Evolutionary conservation across 2,797 vertebrate genomes (phyloP).

Genomic region (Cyprinella venusta): DNA sequence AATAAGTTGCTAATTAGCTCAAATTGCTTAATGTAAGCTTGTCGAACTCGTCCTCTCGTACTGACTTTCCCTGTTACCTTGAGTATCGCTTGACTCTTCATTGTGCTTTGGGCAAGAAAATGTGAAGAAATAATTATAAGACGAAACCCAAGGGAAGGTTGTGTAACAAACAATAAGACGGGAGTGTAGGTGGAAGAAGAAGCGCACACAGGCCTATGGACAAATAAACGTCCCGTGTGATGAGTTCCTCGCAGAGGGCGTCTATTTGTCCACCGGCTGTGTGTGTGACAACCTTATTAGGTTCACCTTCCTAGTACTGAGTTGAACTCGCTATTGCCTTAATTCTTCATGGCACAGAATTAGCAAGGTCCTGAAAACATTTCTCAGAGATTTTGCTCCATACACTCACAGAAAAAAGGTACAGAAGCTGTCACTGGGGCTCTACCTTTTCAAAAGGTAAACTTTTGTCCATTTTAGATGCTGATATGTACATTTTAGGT

Average conservation of each 20-base stretch:
- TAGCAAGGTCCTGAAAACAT: background rate
- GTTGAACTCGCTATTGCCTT: background rate
- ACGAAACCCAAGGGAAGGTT: slow-evolving; percentile 22
- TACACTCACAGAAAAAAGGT: too few relatives aligned
- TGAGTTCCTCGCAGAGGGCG: background rate
- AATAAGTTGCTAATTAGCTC: slow-evolving; percentile 40
- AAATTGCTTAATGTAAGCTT: slow-evolving; percentile 38
- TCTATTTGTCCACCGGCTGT: background rate
- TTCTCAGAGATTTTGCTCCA: background rate
- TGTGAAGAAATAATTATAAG: slow-evolving; percentile 36
- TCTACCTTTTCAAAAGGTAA: too few relatives aligned
- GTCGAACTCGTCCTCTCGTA: slow-evolving; percentile 11
- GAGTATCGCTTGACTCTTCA: slow-evolving; percentile 3
- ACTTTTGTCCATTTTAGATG: too few relatives aligned
- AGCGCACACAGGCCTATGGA: background rate
- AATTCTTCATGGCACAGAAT: background rate
- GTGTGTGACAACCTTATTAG: background rate
- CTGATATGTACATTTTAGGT: too few relatives aligned
- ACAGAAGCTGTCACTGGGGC: too few relatives aligned
- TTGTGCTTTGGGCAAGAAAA: slow-evolving; percentile 25
- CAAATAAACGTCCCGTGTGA: background rate
- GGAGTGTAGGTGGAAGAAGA: background rate
- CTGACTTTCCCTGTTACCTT: slow-evolving; percentile 42
- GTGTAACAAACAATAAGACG: slow-evolving; percentile 21
- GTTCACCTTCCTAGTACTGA: background rate